Evolutionary conservation across 2,797 vertebrate genomes (phyloP).

Genomic region (Strix occidentalis): DNA sequence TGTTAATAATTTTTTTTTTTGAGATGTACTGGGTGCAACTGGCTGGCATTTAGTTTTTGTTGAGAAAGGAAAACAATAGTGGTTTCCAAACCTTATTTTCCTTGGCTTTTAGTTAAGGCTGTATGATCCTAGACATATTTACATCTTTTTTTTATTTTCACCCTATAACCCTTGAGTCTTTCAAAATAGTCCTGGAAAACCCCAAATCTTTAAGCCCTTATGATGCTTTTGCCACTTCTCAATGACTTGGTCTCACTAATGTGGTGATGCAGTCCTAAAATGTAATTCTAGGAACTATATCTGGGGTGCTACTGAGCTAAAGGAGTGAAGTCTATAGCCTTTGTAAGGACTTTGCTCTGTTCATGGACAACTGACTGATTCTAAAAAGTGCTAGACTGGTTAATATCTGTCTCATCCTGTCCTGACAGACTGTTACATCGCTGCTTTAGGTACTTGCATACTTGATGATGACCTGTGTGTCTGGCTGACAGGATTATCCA

Average conservation of each 20-base stretch:
- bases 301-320: not conserved
- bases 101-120: not conserved
- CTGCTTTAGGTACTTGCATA: not conserved
- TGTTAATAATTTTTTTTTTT: not conserved
- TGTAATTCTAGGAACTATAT: not conserved
- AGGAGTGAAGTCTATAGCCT: not conserved
- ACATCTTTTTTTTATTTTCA: not conserved
- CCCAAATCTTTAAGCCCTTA: not conserved
- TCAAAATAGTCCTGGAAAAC: not conserved
- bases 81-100: not conserved
- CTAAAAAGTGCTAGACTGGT: not conserved
- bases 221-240: not conserved
- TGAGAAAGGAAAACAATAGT: not conserved
- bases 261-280: not conserved
- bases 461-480: not conserved
- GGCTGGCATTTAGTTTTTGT: not conserved
- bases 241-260: not conserved
- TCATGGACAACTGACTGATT: not conserved
- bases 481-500: not conserved
- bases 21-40: not conserved
- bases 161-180: not conserved
- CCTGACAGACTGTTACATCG: not conserved
- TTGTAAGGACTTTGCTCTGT: not conserved
- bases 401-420: not conserved
- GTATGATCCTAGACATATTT: not conserved